Evolutionary conservation across 2,113 vertebrate species (phyloP).

Genomic region (Gambusia holbrooki): DNA sequence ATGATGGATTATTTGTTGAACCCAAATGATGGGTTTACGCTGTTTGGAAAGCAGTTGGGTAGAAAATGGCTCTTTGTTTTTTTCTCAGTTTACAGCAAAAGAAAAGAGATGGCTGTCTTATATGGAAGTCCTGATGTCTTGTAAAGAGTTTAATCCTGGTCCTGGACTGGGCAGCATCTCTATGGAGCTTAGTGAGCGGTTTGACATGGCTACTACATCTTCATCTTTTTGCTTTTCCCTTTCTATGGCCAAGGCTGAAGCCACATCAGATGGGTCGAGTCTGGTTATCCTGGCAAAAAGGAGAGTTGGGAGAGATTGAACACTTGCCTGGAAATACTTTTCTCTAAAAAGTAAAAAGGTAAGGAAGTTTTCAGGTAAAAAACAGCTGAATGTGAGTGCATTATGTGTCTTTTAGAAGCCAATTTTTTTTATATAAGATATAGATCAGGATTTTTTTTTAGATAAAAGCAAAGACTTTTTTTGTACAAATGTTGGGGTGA

Average conservation of each 20-base stretch:
- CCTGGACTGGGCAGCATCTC: slow-evolving; percentile 39
- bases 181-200: slow-evolving; percentile 38
- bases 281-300: slow-evolving; percentile 54
- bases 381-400: slow-evolving; percentile 2
- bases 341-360: not conserved
- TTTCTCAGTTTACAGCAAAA: slow-evolving; percentile 14
- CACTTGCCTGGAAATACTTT: not conserved
- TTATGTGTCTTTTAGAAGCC: not conserved
- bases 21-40: not conserved
- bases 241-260: slow-evolving; percentile 48
- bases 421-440: not conserved
- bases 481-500: not conserved
- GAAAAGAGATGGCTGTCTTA: slow-evolving; percentile 27
- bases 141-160: slow-evolving; percentile 50
- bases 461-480: slow-evolving; percentile 12
- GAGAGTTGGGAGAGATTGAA: slow-evolving; percentile 20
- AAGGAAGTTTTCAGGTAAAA: not conserved
- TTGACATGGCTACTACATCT: slow-evolving; percentile 56
- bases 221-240: slow-evolving; percentile 41
- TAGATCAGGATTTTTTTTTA: slow-evolving; percentile 1
- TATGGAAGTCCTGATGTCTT: slow-evolving; percentile 64
- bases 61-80: slow-evolving; percentile 29
- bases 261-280: slow-evolving; percentile 48
- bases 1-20: slow-evolving; percentile 7
- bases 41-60: not conserved